These are phyloP conservation scores for Cybosia mesomella DNA, from an alignment of 2,888 invertebrate species.

Conservation along the genomic window DNA sequence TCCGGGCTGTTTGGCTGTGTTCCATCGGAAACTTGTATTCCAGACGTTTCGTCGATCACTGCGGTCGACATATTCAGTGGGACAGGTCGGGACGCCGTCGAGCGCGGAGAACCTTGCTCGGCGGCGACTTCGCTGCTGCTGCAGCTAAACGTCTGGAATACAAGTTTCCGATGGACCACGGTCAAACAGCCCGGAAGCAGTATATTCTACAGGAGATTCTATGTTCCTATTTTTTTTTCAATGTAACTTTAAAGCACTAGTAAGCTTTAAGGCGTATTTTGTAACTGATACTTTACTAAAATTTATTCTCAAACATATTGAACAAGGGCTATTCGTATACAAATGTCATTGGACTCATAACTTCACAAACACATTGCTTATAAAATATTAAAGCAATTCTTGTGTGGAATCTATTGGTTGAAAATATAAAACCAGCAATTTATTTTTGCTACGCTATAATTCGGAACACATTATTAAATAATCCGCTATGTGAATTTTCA, in stretches of 20 bases:
- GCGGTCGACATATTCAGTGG: too few species aligned
- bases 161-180: too few species aligned
- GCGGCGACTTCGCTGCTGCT: too few species aligned
- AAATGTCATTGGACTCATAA: constrained; percentile 34
- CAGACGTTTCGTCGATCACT: too few species aligned
- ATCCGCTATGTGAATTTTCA: constrained; percentile 8
- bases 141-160: too few species aligned
- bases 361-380: constrained; percentile 21
- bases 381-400: constrained; percentile 30
- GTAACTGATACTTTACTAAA: constrained; percentile 9
- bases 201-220: too few species aligned
- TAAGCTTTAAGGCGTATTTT: neutral
- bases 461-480: constrained; percentile 7
- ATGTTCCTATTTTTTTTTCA: neutral
- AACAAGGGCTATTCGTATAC: constrained; percentile 44
- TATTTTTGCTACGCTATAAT: constrained; percentile 36
- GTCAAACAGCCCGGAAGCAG: too few species aligned
- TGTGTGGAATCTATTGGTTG: constrained; percentile 47
- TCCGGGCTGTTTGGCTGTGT: too few species aligned
- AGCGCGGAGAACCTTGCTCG: too few species aligned
- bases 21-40: too few species aligned
- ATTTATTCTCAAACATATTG: constrained; percentile 16
- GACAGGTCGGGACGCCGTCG: too few species aligned
- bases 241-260: neutral
- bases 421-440: constrained; percentile 38